Evolutionary conservation across 2,797 vertebrate species (phyloP), one percentile per base, ranked within the genome.

Genomic region (Enoplosus armatus): DNA sequence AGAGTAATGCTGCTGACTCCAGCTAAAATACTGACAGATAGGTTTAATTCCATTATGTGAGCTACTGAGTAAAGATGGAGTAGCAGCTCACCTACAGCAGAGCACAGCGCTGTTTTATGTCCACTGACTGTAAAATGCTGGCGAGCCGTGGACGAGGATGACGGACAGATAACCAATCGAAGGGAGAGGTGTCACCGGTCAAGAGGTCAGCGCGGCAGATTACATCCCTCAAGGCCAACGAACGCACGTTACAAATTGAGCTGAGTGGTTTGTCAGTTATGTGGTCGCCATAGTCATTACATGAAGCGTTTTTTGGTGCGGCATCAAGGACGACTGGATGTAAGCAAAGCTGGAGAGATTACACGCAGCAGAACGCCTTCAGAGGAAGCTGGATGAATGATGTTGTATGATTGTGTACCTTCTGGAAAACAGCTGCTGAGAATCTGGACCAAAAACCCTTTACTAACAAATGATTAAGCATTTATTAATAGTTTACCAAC

Each of bases 1-100:
- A 79, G 79, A 71, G 73, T 39, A 77, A 86, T 53, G 29, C 86
- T 92, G 93, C 92, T 92, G 90, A 94, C 90, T 70, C 43, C 41
- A 8, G 86, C 81, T 70, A 60, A 86, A 92, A 88, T 68, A 68
- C 76, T 83, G 88, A 91, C 58, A 35, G 71, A 90, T 82, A 83
- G 84, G 5, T 91, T 91, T 90, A 91, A 92, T 94, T 90, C 82
- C 81, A 89, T 87, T 91, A 91, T 80, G 90, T 77, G 87, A 89
- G 75, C 73, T 48, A 37, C 78, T 47, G 83, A 64, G 77, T 60
- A 14, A 69, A 61, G 79, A 75, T 20, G 56, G 75, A 79, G 74
- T 31, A 69, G 80, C 70, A 43, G 84, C 58, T 75, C 79, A 84
- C 79, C 80, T 56, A 39, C 65, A 73, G 68, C 78, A 51, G 24